Conservation (phyloP, 2,888 invertebrate species). For the Notodromas monacha region DNA sequence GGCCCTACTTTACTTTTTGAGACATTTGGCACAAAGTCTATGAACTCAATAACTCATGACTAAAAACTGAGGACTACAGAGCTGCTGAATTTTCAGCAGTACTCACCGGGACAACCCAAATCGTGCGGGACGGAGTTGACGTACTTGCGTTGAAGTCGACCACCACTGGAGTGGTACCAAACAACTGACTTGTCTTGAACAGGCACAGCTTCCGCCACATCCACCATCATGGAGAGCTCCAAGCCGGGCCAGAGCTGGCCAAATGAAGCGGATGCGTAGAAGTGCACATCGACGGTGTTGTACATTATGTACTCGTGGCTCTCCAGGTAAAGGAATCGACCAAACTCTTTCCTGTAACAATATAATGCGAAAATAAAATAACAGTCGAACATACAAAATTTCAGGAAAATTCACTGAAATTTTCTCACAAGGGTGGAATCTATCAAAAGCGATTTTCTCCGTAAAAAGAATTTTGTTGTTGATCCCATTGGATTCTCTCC, state of each 20-base stretch:
- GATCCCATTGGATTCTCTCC: no score
- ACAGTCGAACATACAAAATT: no score
- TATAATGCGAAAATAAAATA: no score
- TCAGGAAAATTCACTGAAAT: no score
- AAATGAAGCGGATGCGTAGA: conserved; percentile 75
- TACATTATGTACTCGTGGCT: conserved; percentile 90
- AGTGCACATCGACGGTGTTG: conserved; percentile 85
- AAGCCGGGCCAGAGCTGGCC: conserved; percentile 67
- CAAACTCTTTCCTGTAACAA: conserved; percentile 24
- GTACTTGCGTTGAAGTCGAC: conserved; percentile 37
- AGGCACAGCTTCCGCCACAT: conserved; percentile 19
- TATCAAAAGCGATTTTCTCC: no score
- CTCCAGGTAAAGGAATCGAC: conserved; percentile 67
- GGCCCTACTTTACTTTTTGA: no score
- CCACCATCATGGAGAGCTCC: conserved; percentile 39
- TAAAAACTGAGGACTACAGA: no score
- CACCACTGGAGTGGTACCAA: background rate
- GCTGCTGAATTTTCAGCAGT: no score
- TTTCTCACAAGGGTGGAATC: no score
- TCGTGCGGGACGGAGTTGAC: conserved; percentile 62
- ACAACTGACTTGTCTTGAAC: background rate
- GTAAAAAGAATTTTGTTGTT: no score
- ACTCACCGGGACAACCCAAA: conserved; percentile 58
- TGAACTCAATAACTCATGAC: background rate
- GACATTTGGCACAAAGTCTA: no score